Percentiles rank a stretch among this genome's conserved stretches.
Conservation (phyloP, 2,113 vertebrate species). For the Lycocorax pyrrhopterus region DNA sequence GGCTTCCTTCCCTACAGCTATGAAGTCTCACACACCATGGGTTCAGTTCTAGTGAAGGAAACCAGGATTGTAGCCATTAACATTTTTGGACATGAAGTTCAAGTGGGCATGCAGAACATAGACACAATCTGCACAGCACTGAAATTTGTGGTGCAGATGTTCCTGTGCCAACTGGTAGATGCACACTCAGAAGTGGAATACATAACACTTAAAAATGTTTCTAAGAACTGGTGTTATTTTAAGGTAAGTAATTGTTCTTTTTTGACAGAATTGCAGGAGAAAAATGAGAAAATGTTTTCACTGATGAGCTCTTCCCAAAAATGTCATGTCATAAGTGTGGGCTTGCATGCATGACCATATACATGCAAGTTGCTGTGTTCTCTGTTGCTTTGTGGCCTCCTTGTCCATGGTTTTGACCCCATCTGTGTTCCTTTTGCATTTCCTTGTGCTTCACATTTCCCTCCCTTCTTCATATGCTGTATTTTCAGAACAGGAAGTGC, state of each 20-base stretch:
- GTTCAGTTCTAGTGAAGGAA: background rate
- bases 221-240: background rate
- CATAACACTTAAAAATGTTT: background rate
- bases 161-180: background rate
- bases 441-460: background rate
- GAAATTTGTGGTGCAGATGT: background rate
- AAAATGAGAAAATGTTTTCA: background rate
- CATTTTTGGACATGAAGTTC: background rate
- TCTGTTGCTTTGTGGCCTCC: background rate
- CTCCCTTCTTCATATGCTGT: background rate
- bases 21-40: background rate
- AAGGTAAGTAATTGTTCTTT: background rate
- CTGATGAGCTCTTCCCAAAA: background rate
- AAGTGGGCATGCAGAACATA: background rate
- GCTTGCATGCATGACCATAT: background rate
- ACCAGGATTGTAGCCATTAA: background rate
- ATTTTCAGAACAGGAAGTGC: background rate
- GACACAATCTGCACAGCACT: background rate
- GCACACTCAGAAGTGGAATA: background rate
- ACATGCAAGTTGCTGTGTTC: background rate
- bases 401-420: background rate
- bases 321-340: background rate
- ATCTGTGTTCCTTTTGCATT: background rate
- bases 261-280: background rate
- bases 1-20: background rate